Evolutionary conservation across 2,797 vertebrate species (phyloP).

Genomic region (Acridotheres tristis): DNA sequence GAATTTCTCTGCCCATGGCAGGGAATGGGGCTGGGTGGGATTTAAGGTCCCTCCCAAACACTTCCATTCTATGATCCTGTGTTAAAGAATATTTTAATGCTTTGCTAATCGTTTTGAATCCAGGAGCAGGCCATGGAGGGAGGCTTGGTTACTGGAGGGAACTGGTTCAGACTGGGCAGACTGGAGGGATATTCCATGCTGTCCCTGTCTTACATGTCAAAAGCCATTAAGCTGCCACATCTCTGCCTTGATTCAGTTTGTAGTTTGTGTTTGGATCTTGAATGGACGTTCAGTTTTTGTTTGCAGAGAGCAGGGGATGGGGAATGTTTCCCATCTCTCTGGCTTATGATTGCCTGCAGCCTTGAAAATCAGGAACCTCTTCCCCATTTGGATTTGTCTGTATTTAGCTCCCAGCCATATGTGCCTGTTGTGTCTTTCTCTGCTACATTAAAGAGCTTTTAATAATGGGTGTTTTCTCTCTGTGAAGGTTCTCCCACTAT

Average conservation of each 20-base stretch:
- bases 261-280: not conserved
- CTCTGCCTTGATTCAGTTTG: not conserved
- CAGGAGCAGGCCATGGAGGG: not conserved
- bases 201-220: accelerated
- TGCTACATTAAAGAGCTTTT: constrained; percentile 36
- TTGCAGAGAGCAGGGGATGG: not conserved
- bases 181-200: accelerated
- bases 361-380: not conserved
- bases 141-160: not conserved
- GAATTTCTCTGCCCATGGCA: not conserved
- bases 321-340: not conserved
- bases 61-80: accelerated
- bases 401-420: constrained; percentile 26
- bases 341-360: not conserved
- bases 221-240: not conserved
- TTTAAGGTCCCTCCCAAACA: not conserved
- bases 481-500: not conserved
- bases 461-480: constrained; percentile 39
- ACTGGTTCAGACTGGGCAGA: accelerated
- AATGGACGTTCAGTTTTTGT: not conserved
- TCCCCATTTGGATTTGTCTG: constrained; percentile 8
- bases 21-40: not conserved
- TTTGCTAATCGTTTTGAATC: not conserved
- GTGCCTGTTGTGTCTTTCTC: constrained; percentile 24
- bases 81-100: accelerated